Base-by-base conservation (phyloP, 2,888 invertebrate species). In the Coelopa pilipes region DNA sequence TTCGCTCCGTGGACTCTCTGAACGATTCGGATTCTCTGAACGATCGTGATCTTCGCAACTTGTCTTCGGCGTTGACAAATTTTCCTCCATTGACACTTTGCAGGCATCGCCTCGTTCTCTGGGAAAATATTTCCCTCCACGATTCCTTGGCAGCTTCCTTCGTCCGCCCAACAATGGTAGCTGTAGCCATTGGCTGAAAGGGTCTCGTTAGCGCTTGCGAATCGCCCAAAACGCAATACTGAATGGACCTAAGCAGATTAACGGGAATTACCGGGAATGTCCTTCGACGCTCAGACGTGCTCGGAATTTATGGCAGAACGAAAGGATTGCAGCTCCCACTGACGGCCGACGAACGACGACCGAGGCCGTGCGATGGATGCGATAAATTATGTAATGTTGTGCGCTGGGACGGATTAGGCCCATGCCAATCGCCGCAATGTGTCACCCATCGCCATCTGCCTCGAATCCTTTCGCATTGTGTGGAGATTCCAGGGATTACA, bases 241-340 rank as follows among this genome's bases (percentile, higher is more conserved):
- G 19, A 19, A n/a, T 45, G 24, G 49, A 10, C 55, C 47, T 71
- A 71, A 71, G 71, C 63, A 71, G 71, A 71, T 71, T 65, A 71
- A 65, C 55, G 21, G 71, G 65, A 45, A 65, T 65, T 71, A 71
- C 11, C 4, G 15, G 55, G 65, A 46, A 63, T 71, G 21, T 62
- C 62, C 62, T 62, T 49, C 57, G 55, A 12, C 15, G 49, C 34
- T 7, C 19, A 59, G 46, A 57, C 34, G 57, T 45, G 21, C 15
- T 59, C 15, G 10, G 17, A 55, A 24, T 45, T 55, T 57, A 1
- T 24, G 45, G 9, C 10, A 57, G 10, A 15, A 1, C 24, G 15
- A 34, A 34, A 67, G 24, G 67, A 24, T 55, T 67, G 34, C n/a
- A 53, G 12, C 13, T 19, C 1, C 17, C n/a, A 62, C 11, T 12